A percentile compares a stretch with the other conserved stretches of the same genome.
phyloP scores from a whole-genome alignment of 2,888 invertebrate species.

The Cerceris ruficornis region DNA sequence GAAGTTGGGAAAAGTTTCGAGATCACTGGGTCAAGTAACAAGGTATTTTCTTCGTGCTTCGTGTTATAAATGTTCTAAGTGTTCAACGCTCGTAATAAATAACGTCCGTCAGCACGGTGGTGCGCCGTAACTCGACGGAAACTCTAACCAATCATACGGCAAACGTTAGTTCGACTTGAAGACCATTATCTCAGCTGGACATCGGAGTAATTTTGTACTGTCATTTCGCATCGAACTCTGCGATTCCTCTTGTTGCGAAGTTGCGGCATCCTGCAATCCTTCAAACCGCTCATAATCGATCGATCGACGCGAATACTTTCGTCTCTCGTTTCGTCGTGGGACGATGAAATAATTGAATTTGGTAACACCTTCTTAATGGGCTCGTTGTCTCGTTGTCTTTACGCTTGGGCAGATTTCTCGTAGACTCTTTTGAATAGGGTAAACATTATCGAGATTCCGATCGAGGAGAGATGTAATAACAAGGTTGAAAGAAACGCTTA shows the following conservation, averaged over 20 bases:
- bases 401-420: background rate
- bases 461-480: too few species aligned
- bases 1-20: background rate
- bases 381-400: background rate
- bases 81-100: slow-evolving; percentile 58
- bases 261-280: slow-evolving; percentile 47
- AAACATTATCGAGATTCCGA: too few species aligned
- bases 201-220: slow-evolving; percentile 71
- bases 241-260: slow-evolving; percentile 62
- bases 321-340: background rate
- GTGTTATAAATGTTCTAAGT: slow-evolving; percentile 24
- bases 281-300: slow-evolving; percentile 47
- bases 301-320: slow-evolving; percentile 34
- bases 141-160: slow-evolving; percentile 56
- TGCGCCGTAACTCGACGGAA: slow-evolving; percentile 56
- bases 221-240: slow-evolving; percentile 69
- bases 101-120: slow-evolving; percentile 61
- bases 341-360: slow-evolving; percentile 34
- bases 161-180: slow-evolving; percentile 57
- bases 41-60: slow-evolving; percentile 15
- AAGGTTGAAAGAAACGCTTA: too few species aligned
- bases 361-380: slow-evolving; percentile 10
- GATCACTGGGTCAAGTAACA: slow-evolving; percentile 3
- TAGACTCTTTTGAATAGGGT: background rate
- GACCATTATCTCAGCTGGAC: slow-evolving; percentile 75